Percentiles rank a stretch among this genome's conserved stretches.
These are phyloP conservation scores for Trochalopteron elliotii DNA, from an alignment of 2,113 vertebrate species.

Conservation along the genomic window DNA sequence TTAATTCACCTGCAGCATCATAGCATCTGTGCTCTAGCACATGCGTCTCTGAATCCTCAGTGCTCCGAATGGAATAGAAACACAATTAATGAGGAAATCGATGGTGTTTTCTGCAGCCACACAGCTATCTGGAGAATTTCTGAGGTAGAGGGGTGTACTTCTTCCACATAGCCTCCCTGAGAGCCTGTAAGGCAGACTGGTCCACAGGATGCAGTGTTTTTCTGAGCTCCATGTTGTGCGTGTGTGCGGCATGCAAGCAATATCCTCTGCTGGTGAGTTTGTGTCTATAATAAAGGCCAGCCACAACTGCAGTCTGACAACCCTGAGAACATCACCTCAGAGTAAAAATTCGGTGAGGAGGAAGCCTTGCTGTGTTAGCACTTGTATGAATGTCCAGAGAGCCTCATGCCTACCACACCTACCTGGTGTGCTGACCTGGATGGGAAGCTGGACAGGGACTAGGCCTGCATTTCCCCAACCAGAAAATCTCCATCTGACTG, in stretches of 20 bases:
- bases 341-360: not conserved
- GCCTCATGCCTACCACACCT: not conserved
- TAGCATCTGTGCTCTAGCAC: not conserved
- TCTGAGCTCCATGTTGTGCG: rapidly evolving
- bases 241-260: not conserved
- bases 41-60: not conserved
- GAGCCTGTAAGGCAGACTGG: not conserved
- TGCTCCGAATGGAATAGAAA: not conserved
- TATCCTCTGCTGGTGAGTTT: not conserved
- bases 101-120: not conserved
- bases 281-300: not conserved
- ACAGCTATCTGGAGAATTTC: not conserved
- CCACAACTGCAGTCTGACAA: not conserved
- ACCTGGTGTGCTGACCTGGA: not conserved
- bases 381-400: not conserved
- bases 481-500: not conserved
- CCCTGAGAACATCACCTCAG: not conserved
- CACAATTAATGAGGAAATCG: not conserved
- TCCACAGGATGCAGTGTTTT: not conserved
- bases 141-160: not conserved
- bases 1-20: not conserved
- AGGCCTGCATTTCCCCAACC: not conserved
- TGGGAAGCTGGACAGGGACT: not conserved
- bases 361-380: not conserved
- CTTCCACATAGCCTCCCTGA: rapidly evolving